Percentiles rank a stretch among this genome's conserved stretches.
Conservation (phyloP, 1,140 invertebrate species). For the Musca vetustissima region DNA sequence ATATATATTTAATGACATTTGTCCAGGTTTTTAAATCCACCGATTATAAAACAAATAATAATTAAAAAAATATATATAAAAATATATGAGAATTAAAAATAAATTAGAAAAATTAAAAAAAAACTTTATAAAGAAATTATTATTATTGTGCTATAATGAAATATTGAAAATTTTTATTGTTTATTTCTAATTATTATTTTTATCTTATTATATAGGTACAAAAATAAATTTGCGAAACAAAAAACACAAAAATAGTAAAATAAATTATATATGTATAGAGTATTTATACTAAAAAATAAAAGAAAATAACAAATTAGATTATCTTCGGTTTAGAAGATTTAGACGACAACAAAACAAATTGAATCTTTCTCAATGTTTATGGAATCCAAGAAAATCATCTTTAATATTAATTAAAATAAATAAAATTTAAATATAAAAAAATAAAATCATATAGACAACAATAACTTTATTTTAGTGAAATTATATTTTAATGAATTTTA, state of each 20-base stretch:
- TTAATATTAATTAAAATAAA: background rate
- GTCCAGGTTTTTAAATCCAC: constrained; percentile 24
- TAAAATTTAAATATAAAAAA: background rate
- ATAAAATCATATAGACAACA: background rate
- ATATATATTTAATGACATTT: background rate
- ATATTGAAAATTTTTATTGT: too few species aligned
- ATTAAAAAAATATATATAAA: background rate
- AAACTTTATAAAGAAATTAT: too few species aligned
- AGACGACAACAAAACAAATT: background rate
- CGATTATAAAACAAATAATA: constrained; percentile 7
- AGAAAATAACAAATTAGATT: too few species aligned
- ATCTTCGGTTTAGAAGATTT: constrained; percentile 3
- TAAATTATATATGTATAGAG: background rate
- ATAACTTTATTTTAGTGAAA: constrained; percentile 1
- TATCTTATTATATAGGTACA: background rate
- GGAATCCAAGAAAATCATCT: constrained; percentile 6
- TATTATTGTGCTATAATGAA: too few species aligned
- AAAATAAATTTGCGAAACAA: background rate
- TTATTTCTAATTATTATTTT: too few species aligned
- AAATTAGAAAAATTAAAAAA: too few species aligned
- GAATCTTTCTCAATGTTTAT: constrained; percentile 9
- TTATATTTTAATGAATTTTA: background rate
- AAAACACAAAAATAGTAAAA: background rate
- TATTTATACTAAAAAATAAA: too few species aligned
- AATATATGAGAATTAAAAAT: too few species aligned